phyloP scores from a whole-genome alignment of 2,888 invertebrate species.

The Emmelina monodactyla region DNA sequence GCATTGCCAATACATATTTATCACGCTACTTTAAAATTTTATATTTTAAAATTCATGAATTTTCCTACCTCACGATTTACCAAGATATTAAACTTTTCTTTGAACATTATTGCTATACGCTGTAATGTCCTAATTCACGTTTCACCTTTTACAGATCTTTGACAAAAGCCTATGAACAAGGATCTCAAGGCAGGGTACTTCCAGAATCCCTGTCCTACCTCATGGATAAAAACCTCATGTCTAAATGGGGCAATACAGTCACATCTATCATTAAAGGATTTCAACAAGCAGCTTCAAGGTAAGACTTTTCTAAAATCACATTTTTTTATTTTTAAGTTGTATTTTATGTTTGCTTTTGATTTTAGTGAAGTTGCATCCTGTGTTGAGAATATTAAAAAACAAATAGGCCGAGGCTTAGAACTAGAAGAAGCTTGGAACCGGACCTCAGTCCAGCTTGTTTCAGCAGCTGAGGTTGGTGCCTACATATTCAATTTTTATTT shows the following conservation, averaged over 20 bases:
- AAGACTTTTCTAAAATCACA: slow-evolving; percentile 9
- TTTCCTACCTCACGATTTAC: too few species aligned
- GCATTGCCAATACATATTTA: too few species aligned
- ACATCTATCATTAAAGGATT: slow-evolving; percentile 65
- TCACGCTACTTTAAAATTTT: not conserved
- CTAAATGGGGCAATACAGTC: slow-evolving; percentile 46
- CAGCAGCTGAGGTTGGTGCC: slow-evolving; percentile 80
- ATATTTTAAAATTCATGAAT: not conserved
- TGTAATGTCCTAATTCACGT: slow-evolving; percentile 1
- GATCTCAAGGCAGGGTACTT: slow-evolving; percentile 61
- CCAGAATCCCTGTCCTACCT: slow-evolving; percentile 69
- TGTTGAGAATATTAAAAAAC: slow-evolving; percentile 70
- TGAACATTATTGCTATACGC: slow-evolving; percentile 3
- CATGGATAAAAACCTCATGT: slow-evolving; percentile 20
- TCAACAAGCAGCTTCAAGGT: slow-evolving; percentile 70
- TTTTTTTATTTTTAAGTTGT: not conserved
- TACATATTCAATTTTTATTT: too few species aligned
- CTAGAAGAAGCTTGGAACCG: slow-evolving; percentile 87
- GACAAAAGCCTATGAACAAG: slow-evolving; percentile 78
- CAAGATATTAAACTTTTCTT: not conserved
- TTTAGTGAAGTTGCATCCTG: slow-evolving; percentile 74
- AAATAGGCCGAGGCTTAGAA: slow-evolving; percentile 67
- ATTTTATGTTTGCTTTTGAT: slow-evolving; percentile 8
- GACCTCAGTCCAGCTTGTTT: slow-evolving; percentile 80
- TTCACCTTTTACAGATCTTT: slow-evolving; percentile 74